Base-by-base conservation (phyloP, 2,113 vertebrate species). In the Spea bombifrons region DNA sequence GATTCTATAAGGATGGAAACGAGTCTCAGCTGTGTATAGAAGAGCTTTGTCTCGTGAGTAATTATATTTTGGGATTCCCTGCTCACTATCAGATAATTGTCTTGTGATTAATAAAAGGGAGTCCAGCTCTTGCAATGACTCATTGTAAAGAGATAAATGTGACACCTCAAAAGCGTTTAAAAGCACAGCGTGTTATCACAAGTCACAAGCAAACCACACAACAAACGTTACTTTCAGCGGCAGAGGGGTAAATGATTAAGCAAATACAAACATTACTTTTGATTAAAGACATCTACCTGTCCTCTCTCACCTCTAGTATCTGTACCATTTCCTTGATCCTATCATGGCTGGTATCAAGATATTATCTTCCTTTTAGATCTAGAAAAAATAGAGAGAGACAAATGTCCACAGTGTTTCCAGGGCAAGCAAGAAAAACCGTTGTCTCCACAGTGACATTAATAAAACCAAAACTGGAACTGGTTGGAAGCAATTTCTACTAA, bases 81-180 rank as follows among this genome's bases (percentile, higher is more conserved):
- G 16, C 45, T 73, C 52, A 50, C 45, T 80, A 61, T 66, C 71
- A 74, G 63, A 68, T 80, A 61, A 80, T 68, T 78, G 63, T 16
- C 61, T 55, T 45, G 64, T 80, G 71, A 74, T 80, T 68, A 74
- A 59, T 77, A 80, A 49, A 59, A 43, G 78, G 65, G 61, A 80
- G 71, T 47, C 71, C 16, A 43, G 15, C 70, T 67, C 13, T 64
- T 67, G 64, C 63, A 65, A 49, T 80, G 78, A 80, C 71, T 80
- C 71, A 68, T 49, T 80, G 78, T 43, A 67, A 53, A 44, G 16
- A 80, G 71, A 68, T 74, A 68, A 80, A 55, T 9, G 65, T 74
- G 78, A 80, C 78, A 80, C 78, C 78, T 80, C 52, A 74, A 64
- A 80, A 80, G 64, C 78, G 30, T 74, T 80, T 66, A 74, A 74